Conservation (phyloP, 2,888 invertebrate species). For the Troglohyphantes excavatus region DNA sequence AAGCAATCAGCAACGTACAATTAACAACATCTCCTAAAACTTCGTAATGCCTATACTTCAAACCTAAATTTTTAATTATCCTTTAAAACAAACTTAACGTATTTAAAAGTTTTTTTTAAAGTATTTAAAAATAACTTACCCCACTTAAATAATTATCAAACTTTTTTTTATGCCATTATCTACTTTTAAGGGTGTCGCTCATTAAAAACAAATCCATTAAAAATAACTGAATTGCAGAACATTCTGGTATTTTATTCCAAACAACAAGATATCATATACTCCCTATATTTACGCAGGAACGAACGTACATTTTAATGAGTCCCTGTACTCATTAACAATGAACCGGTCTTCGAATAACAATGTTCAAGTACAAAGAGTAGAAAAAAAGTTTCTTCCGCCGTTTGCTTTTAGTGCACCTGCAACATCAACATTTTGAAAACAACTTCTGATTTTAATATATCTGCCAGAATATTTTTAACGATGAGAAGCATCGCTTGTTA, state of each 20-base stretch:
- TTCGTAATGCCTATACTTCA: too few species aligned
- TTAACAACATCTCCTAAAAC: too few species aligned
- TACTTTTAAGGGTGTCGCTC: neutral
- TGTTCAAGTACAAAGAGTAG: neutral
- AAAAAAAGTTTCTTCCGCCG: neutral
- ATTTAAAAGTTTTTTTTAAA: too few species aligned
- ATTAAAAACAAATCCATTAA: slow-evolving; percentile 13
- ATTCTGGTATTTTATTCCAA: neutral
- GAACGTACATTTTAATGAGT: slow-evolving; percentile 46
- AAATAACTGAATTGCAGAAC: neutral
- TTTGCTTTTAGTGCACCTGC: neutral
- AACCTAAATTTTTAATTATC: too few species aligned
- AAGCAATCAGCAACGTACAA: too few species aligned
- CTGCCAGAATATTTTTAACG: neutral
- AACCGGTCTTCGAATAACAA: slow-evolving; percentile 36
- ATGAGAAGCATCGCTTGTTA: neutral
- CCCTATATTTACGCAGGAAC: slow-evolving; percentile 25
- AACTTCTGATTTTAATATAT: neutral
- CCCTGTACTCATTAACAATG: slow-evolving; percentile 34
- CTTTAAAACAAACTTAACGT: too few species aligned
- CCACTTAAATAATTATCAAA: neutral
- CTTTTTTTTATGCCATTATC: neutral
- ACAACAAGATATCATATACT: neutral
- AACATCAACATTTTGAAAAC: slow-evolving; percentile 9
- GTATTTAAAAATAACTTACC: neutral